phyloP scores from a whole-genome alignment of 2,113 vertebrate genomes.

The Cephalopterus ornatus region DNA sequence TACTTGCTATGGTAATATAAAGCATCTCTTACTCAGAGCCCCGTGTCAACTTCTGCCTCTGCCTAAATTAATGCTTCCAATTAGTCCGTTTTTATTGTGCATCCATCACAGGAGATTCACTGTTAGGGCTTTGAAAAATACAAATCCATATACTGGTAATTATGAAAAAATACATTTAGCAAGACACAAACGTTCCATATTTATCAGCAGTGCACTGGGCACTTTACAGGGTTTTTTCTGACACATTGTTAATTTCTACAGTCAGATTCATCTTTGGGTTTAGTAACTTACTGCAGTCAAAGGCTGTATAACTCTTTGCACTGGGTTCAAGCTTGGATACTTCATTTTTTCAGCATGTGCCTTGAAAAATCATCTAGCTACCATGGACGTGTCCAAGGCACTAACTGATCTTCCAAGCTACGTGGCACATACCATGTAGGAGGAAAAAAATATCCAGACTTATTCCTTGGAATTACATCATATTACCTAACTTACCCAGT shows the following conservation, averaged over 20 bases:
- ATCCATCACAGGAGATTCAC: slow-evolving; percentile 26
- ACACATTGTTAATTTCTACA: background rate
- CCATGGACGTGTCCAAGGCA: background rate
- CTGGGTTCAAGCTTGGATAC: background rate
- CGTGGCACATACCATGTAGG: background rate
- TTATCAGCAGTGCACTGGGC: background rate
- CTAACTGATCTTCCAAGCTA: background rate
- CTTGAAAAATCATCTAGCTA: background rate
- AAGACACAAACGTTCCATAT: background rate
- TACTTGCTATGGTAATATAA: background rate
- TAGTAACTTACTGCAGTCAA: background rate
- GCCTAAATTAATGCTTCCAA: slow-evolving; percentile 48
- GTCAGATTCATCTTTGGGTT: background rate
- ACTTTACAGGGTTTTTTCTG: background rate
- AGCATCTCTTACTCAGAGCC: background rate
- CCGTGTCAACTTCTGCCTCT: background rate
- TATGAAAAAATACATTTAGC: slow-evolving; percentile 24
- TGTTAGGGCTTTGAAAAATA: background rate
- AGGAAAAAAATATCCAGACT: background rate
- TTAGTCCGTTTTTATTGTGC: slow-evolving; percentile 15
- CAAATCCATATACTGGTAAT: slow-evolving; percentile 36
- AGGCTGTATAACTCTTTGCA: background rate
- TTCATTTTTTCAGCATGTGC: background rate
- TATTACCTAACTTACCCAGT: slow-evolving; percentile 19
- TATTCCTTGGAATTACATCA: slow-evolving; percentile 34